Conservation (phyloP, 2,888 invertebrate genomes). For the Chelonus formosanus region DNA sequence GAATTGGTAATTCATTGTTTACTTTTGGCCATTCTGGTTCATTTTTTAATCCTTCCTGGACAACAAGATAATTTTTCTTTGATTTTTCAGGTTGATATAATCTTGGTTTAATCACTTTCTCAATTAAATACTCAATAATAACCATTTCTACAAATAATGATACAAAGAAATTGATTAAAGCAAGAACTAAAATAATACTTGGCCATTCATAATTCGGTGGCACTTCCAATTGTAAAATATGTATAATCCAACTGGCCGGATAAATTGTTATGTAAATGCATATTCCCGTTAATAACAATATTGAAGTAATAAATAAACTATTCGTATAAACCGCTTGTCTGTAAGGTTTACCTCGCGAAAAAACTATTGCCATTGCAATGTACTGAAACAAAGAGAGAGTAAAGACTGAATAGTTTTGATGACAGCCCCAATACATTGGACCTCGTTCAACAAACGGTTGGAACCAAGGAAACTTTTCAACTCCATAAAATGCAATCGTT, state of each 20-base stretch:
- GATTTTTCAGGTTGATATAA: slow-evolving; percentile 69
- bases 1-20: slow-evolving; percentile 46
- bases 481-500: slow-evolving; percentile 64
- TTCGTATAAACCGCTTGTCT: slow-evolving; percentile 72
- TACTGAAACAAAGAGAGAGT: slow-evolving; percentile 74
- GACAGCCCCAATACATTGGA: slow-evolving; percentile 64
- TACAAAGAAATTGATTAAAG: slow-evolving; percentile 66
- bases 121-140: slow-evolving; percentile 71
- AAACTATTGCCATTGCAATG: slow-evolving; percentile 71
- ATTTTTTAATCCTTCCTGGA: slow-evolving; percentile 69
- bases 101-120: slow-evolving; percentile 67
- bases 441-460: slow-evolving; percentile 64
- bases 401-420: slow-evolving; percentile 74
- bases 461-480: slow-evolving; percentile 70
- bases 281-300: slow-evolving; percentile 66
- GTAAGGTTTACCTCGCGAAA: slow-evolving; percentile 75
- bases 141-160: slow-evolving; percentile 70
- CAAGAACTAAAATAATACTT: slow-evolving; percentile 60
- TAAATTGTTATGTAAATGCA: slow-evolving; percentile 67
- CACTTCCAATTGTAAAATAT: slow-evolving; percentile 56
- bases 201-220: slow-evolving; percentile 64
- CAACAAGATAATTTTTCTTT: slow-evolving; percentile 71
- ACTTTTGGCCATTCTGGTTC: slow-evolving; percentile 74
- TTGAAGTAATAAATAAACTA: slow-evolving; percentile 65
- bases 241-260: slow-evolving; percentile 65